Evolutionary conservation across 2,888 invertebrate species (phyloP), one percentile per base, ranked within the genome.

Genomic region (Scaptomyza flava): DNA sequence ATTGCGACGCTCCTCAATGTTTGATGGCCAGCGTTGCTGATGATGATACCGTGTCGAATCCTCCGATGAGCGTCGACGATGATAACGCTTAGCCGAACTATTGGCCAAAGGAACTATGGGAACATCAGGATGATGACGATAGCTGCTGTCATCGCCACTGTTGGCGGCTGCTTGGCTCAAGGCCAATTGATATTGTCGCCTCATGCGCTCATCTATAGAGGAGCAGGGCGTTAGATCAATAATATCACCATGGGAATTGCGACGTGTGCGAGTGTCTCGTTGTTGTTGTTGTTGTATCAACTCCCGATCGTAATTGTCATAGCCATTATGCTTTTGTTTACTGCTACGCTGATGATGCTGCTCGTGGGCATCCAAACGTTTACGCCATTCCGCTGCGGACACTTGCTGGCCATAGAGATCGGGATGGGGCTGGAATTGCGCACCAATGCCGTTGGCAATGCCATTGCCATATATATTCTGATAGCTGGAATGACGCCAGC

Each of bases 401-500:
- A 91, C 90, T 62, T 90, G 89, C 56, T 94, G 94, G 30, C 95
- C 95, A 79, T 95, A 96, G 17, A 95, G 92, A 88, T 95, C 95
- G 75, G 95, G 92, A 68, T 94, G 93, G 14, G 94, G 93, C 76
- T 94, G 94, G 79, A 95, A 95, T 58, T 89, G 89, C 0, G 80
- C 61, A 48, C 93, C 93, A 36, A 36, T 14, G 14, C 2, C 38
- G 14, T 36, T 34, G 11, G 33, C 11, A 3, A 12, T 36, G 14
- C 8, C 38, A 47, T 93, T 93, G 2, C 88, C 75, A 50, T 82
- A 86, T 17, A 91, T 81, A 64, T 91, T 90, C 65, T 93, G 92
- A 79, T 94, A 94, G 69, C 93, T 94, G 12, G 95, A 94, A 66
- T 94, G 93, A 68, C 95, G 93, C 95, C 96, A 96, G 0, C 95